Evolutionary conservation across 2,888 invertebrate species (phyloP), one percentile per base, ranked within the genome.

Genomic region (Conops quadrifasciatus): DNA sequence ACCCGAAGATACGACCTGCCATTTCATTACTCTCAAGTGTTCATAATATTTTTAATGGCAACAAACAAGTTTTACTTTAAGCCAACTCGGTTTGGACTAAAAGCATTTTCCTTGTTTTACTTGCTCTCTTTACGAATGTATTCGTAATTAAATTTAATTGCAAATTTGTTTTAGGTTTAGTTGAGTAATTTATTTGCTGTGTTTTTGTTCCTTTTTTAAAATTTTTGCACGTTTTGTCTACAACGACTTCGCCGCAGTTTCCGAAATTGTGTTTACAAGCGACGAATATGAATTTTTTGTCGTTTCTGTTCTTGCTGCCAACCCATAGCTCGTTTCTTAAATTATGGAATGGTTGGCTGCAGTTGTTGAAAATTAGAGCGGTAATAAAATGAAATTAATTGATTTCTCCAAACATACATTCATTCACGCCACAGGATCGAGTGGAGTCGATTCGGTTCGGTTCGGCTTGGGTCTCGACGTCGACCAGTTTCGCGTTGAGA

Each of bases 311-410:
- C 9, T 36, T 36, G 36, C 36, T 4, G 36, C 5, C 36, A 36
- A 36, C 5, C 36, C 4, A 19, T 11, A 19, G 53, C 9, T 24
- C n/a, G 16, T 51, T 65, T 49, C n/a, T 15, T 65, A 65, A 65
- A 51, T 51, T 28, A 15, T 60, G n/a, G 28, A 36, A 36, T 9
- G 36, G 5, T 36, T 9, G 16, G 26, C 16, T 26, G 1, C 2
- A 49, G 49, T 51, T 65, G 49, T 28, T 65, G 28, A 65, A 49
- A 65, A 49, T 65, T 65, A 49, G 64, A 45, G 21, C 28, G 64
- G 49, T 47, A 65, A 65, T 65, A 65, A 65, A 65, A 16, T n/a
- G 13, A 15, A 28, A 49, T 65, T 49, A 65, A 49, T 65, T 47
- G 49, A 49, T 49, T 65, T 49, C 26, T 49, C 47, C 47, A 28